A percentile compares a stretch with the other conserved stretches of the same genome.
phyloP scores from a whole-genome alignment of 2,888 invertebrate species.

The Coleophora flavipennella region DNA sequence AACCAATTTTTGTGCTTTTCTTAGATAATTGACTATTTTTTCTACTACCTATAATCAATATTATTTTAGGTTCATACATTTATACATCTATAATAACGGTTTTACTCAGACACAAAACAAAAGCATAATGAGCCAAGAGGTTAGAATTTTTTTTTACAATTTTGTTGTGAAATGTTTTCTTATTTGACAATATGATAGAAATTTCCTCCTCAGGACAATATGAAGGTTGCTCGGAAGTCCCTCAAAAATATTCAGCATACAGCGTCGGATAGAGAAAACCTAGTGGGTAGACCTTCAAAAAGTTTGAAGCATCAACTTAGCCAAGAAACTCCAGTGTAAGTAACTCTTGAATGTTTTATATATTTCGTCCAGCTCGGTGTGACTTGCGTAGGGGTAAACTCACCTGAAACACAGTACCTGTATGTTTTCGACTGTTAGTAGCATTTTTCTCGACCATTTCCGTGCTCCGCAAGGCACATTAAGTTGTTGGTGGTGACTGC shows the following conservation, averaged over 20 bases:
- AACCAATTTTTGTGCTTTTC: too few relatives aligned
- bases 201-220: conserved; percentile 62
- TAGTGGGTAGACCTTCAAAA: conserved; percentile 76
- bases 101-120: too few relatives aligned
- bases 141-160: conserved; percentile 3
- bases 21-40: too few relatives aligned
- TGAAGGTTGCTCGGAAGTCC: conserved; percentile 75
- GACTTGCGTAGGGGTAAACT: neutral
- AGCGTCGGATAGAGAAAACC: conserved; percentile 82
- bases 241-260: conserved; percentile 82
- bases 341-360: conserved; percentile 3
- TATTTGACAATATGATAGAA: neutral
- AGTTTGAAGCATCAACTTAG: conserved; percentile 62
- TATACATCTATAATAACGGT: too few relatives aligned
- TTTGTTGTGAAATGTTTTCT: neutral
- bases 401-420: too few relatives aligned
- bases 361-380: neutral
- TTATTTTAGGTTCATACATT: too few relatives aligned
- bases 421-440: too few relatives aligned
- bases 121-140: conserved; percentile 6
- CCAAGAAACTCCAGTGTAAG: conserved; percentile 67
- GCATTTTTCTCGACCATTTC: too few relatives aligned
- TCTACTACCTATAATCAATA: too few relatives aligned
- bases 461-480: too few relatives aligned
- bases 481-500: too few relatives aligned